Evolutionary conservation across 1,140 invertebrate genomes (phyloP).

Genomic region (Akabosia matsudoensis): DNA sequence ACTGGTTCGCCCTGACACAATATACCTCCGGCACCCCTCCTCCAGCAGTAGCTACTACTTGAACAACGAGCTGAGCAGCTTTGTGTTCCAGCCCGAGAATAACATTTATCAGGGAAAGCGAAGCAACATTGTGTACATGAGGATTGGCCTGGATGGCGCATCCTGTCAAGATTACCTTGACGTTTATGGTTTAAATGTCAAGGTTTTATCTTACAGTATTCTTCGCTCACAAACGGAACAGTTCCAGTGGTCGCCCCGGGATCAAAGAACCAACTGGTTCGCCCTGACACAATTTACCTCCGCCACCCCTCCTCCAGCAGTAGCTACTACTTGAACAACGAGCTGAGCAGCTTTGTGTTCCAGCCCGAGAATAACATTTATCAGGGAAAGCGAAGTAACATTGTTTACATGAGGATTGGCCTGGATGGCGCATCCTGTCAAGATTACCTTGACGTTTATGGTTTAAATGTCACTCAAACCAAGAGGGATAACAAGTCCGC

Average conservation of each 20-base stretch:
- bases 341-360: neutral
- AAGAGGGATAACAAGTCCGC: too few relatives aligned
- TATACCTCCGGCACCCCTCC: neutral
- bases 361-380: neutral
- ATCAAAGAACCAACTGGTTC: neutral
- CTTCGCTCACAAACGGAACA: neutral
- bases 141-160: neutral
- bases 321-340: neutral
- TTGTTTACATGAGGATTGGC: neutral
- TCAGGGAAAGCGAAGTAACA: neutral
- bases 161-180: neutral
- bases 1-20: neutral
- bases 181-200: neutral
- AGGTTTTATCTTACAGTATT: neutral
- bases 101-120: neutral
- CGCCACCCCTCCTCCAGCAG: neutral
- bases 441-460: neutral
- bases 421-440: neutral
- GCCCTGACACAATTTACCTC: neutral
- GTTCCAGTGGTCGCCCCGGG: neutral
- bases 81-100: neutral
- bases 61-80: neutral
- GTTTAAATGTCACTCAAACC: neutral
- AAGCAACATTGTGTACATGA: neutral
- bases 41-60: neutral